Percentiles rank a stretch among this genome's conserved stretches.
phyloP scores from a whole-genome alignment of 2,888 invertebrate genomes.

The Athalia cordata region DNA sequence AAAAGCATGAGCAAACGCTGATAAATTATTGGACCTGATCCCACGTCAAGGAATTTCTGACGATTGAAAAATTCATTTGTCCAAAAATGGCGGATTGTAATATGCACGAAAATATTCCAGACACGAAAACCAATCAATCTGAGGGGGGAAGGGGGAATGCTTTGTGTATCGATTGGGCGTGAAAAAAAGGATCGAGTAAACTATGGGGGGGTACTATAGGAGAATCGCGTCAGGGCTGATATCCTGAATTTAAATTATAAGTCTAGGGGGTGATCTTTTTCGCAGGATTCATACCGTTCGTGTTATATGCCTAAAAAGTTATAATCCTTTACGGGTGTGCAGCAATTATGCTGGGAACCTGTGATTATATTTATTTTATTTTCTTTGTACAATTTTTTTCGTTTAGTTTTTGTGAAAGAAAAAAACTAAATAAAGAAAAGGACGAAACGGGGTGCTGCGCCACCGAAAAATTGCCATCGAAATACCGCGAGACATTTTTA shows the following conservation, averaged over 20 bases:
- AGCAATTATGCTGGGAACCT: constrained; percentile 42
- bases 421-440: constrained; percentile 26
- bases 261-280: neutral
- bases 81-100: no score
- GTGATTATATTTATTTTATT: constrained; percentile 51
- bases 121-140: no score
- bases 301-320: neutral
- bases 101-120: no score
- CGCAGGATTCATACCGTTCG: neutral
- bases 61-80: no score
- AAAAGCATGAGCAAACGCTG: no score
- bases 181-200: no score
- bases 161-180: no score
- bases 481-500: constrained; percentile 64
- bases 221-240: neutral
- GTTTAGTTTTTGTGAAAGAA: neutral
- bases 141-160: no score
- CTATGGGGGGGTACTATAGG: no score
- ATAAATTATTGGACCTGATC: no score
- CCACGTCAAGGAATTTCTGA: no score
- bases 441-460: constrained; percentile 50
- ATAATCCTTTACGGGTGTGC: neutral
- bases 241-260: neutral
- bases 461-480: constrained; percentile 69
- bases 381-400: constrained; percentile 12